These are phyloP conservation scores for Pectinophora gossypiella DNA, from an alignment of 1,140 invertebrate species.

Conservation along the genomic window DNA sequence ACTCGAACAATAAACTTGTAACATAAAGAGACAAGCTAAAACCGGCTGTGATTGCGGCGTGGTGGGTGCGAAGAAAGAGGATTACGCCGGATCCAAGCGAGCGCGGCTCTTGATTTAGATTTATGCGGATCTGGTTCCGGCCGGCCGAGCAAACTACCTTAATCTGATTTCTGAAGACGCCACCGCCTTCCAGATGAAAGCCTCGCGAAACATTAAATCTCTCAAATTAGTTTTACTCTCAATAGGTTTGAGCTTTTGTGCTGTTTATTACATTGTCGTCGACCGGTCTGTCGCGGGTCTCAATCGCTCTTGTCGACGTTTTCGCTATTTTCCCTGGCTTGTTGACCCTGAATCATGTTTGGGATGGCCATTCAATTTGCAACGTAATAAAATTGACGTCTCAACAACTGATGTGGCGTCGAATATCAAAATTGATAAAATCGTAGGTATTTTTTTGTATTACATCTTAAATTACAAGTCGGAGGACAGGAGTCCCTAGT, in stretches of 20 bases:
- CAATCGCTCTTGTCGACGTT: too few relatives aligned
- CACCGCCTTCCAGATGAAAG: constrained; percentile 26
- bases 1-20: not conserved
- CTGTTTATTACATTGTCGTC: constrained; percentile 1
- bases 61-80: constrained; percentile 18
- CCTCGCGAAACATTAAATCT: constrained; percentile 34
- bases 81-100: constrained; percentile 38
- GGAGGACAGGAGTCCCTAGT: too few relatives aligned
- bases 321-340: too few relatives aligned
- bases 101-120: constrained; percentile 43
- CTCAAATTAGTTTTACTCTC: constrained; percentile 32
- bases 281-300: not conserved
- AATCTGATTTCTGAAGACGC: constrained; percentile 46
- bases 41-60: not conserved
- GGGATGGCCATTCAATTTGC: too few relatives aligned
- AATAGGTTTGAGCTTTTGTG: constrained; percentile 1
- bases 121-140: constrained; percentile 42
- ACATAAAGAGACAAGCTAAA: not conserved
- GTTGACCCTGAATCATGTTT: too few relatives aligned
- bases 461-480: too few relatives aligned
- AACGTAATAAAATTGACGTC: too few relatives aligned
- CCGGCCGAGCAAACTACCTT: constrained; percentile 35
- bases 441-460: too few relatives aligned
- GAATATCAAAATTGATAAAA: too few relatives aligned
- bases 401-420: too few relatives aligned